phyloP scores from a whole-genome alignment of 1,140 invertebrate genomes.

The Drosophila navojoa region DNA sequence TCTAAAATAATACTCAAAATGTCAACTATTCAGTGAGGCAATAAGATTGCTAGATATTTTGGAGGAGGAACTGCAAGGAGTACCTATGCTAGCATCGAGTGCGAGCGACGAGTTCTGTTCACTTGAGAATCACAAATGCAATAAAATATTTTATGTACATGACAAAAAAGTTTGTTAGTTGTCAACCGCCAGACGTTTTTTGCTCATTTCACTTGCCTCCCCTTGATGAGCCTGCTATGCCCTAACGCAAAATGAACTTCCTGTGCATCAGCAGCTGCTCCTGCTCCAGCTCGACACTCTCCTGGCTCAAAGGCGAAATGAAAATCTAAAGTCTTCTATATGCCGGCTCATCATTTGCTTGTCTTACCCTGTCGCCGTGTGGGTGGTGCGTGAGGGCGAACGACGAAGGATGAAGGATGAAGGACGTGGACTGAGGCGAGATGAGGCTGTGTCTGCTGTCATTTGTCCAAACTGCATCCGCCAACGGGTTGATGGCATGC shows the following conservation, averaged over 20 bases:
- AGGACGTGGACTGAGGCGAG: neutral
- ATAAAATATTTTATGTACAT: constrained; percentile 73
- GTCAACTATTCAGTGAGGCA: constrained; percentile 57
- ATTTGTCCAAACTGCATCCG: constrained; percentile 79
- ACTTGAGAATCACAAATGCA: constrained; percentile 61
- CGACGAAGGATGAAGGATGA: neutral
- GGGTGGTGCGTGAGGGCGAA: constrained; percentile 1
- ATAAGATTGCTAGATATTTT: constrained; percentile 33
- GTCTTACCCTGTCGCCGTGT: constrained; percentile 46
- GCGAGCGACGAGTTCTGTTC: constrained; percentile 19
- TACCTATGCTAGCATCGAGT: constrained; percentile 6
- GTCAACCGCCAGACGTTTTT: constrained; percentile 58
- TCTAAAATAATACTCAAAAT: constrained; percentile 62
- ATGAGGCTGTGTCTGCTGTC: constrained; percentile 55
- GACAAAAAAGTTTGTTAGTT: constrained; percentile 59
- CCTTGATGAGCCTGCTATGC: constrained; percentile 63
- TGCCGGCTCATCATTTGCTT: constrained; percentile 63
- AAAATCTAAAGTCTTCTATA: constrained; percentile 53
- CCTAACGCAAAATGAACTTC: constrained; percentile 51
- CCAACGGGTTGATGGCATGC: constrained; percentile 34
- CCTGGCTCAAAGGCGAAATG: constrained; percentile 24
- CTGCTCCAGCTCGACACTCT: neutral
- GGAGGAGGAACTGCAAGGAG: neutral
- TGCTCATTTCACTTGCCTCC: constrained; percentile 69
- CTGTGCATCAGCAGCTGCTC: neutral